These are phyloP conservation scores for Callaeas wilsoni DNA, from an alignment of 2,113 vertebrate species.

Conservation along the genomic window DNA sequence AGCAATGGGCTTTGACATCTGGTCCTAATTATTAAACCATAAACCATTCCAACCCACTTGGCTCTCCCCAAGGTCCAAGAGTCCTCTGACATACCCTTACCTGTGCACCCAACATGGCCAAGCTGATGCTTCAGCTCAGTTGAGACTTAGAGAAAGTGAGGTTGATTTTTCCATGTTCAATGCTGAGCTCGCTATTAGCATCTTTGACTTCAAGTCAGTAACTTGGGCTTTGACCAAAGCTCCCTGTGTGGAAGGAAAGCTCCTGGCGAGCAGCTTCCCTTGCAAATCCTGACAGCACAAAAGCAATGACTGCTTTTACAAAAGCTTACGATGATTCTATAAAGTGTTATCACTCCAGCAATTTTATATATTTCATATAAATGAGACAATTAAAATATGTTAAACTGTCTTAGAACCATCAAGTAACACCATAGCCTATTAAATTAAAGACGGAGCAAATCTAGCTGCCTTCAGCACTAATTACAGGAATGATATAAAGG, in stretches of 20 bases:
- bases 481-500: not conserved
- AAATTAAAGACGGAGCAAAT: not conserved
- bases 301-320: not conserved
- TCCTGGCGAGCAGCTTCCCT: not conserved
- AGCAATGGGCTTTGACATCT: not conserved
- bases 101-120: rapidly evolving
- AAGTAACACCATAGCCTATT: not conserved
- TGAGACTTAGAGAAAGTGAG: not conserved
- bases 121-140: not conserved
- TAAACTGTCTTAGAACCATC: not conserved
- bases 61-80: not conserved
- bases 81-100: not conserved
- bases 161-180: not conserved
- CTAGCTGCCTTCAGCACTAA: not conserved
- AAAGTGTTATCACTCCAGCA: not conserved
- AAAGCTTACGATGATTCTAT: not conserved
- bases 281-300: not conserved
- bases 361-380: not conserved
- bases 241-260: not conserved
- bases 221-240: not conserved
- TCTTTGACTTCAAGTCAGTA: not conserved
- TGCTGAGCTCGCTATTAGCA: not conserved
- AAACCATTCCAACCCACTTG: not conserved
- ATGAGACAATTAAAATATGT: not conserved
- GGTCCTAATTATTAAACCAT: not conserved